Percentiles rank a stretch among this genome's conserved stretches.
Conservation (phyloP, 2,113 vertebrate genomes). For the Urocolius indicus region DNA sequence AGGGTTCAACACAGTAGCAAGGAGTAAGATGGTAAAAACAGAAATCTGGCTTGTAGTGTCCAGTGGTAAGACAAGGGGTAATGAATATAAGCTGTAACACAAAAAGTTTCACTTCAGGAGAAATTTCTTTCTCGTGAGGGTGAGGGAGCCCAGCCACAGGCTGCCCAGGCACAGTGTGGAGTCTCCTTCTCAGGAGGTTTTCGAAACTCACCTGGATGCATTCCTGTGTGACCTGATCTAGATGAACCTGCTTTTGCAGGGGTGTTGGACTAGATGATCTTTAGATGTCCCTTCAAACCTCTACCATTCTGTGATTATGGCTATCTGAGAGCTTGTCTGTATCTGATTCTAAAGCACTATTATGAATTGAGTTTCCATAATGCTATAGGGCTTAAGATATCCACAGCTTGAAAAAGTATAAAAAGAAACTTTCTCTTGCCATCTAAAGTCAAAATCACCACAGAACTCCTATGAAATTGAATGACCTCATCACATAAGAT, state of each 20-base stretch:
- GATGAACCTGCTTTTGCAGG: too few relatives aligned
- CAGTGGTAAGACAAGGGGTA: too few relatives aligned
- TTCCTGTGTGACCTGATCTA: too few relatives aligned
- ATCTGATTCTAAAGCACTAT: background rate
- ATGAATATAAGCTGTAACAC: too few relatives aligned
- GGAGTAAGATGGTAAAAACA: background rate
- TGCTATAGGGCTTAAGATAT: conserved; percentile 25
- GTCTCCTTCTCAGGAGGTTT: too few relatives aligned
- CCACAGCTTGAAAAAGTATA: conserved; percentile 29
- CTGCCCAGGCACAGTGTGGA: too few relatives aligned
- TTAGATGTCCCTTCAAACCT: too few relatives aligned
- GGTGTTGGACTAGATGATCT: too few relatives aligned
- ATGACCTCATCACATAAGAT: conserved; percentile 51
- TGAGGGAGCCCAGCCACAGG: too few relatives aligned
- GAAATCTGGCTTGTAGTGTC: background rate
- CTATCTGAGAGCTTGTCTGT: background rate
- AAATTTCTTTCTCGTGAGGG: too few relatives aligned
- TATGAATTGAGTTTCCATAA: background rate
- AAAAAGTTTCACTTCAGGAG: too few relatives aligned
- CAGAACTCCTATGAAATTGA: conserved; percentile 24
- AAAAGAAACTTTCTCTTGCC: conserved; percentile 41
- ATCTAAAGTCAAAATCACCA: conserved; percentile 43
- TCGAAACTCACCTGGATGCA: too few relatives aligned
- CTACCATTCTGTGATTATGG: background rate
- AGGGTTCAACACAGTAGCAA: background rate